Evolutionary conservation across 2,113 vertebrate genomes (phyloP).

Genomic region (Saccopteryx bilineata): DNA sequence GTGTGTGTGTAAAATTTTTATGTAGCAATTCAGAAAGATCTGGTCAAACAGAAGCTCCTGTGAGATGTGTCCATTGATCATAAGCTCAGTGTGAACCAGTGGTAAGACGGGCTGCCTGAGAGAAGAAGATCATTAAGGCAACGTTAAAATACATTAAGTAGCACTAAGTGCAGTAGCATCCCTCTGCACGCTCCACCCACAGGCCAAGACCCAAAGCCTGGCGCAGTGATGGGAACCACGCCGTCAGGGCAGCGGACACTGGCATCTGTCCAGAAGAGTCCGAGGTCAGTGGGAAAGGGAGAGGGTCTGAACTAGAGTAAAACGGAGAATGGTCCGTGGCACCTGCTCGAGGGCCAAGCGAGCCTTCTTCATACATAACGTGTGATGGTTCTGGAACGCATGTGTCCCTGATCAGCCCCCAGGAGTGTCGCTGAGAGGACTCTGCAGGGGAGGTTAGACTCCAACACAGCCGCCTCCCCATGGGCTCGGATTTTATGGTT

Average conservation of each 20-base stretch:
- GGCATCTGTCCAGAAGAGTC: not conserved
- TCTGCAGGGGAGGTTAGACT: not conserved
- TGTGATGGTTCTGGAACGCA: not conserved
- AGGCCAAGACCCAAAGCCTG: not conserved
- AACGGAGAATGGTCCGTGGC: not conserved
- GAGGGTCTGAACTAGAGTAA: not conserved
- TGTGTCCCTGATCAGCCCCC: not conserved
- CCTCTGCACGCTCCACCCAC: not conserved
- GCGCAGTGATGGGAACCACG: not conserved
- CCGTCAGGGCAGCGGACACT: not conserved
- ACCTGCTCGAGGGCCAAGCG: not conserved
- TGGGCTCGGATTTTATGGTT: not conserved
- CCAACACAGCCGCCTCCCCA: not conserved
- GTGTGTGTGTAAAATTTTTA: not conserved
- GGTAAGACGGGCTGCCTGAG: not conserved
- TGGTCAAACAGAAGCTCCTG: not conserved
- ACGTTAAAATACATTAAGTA: not conserved
- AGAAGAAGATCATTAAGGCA: not conserved
- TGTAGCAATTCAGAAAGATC: not conserved
- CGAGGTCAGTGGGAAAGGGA: not conserved
- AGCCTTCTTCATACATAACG: constrained; percentile 13
- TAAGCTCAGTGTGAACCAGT: not conserved
- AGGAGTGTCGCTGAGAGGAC: constrained; percentile 45
- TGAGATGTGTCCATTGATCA: not conserved
- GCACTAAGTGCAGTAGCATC: not conserved